These are phyloP conservation scores for fruit fly (Drosophila melanogaster) DNA, from an alignment of 1,140 invertebrate genomes.

Conservation along the genomic window DNA sequence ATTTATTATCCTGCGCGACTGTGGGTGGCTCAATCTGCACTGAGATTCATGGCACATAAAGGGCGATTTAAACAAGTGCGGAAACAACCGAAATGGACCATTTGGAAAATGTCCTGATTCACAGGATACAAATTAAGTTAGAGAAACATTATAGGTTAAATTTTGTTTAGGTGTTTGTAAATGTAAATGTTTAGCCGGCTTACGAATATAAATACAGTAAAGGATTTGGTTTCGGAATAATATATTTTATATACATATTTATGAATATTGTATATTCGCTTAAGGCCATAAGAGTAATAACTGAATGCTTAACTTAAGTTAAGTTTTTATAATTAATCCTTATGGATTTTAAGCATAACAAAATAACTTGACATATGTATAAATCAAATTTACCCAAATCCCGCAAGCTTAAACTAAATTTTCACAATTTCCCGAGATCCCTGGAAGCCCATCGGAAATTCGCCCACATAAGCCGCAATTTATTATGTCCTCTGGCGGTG, in stretches of 20 bases:
- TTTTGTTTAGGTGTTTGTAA: neutral
- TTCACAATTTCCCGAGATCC: neutral
- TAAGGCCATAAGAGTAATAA: too few relatives aligned
- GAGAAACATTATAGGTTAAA: neutral
- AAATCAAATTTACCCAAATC: neutral
- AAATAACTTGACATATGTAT: neutral
- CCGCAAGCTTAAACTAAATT: conserved; percentile 12
- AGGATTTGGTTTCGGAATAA: too few relatives aligned
- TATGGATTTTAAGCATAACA: neutral
- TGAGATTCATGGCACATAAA: conserved; percentile 41
- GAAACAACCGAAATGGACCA: neutral
- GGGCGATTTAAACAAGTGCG: conserved; percentile 21
- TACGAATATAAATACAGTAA: too few relatives aligned
- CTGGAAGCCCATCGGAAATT: conserved; percentile 8
- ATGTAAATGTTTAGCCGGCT: too few relatives aligned
- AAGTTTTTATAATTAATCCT: too few relatives aligned
- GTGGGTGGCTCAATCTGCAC: conserved; percentile 3
- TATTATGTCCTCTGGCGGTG: conserved; percentile 10
- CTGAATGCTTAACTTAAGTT: too few relatives aligned
- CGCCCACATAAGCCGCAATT: conserved; percentile 18
- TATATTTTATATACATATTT: too few relatives aligned
- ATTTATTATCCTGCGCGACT: conserved; percentile 36
- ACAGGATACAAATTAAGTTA: too few relatives aligned
- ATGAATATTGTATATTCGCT: too few relatives aligned
- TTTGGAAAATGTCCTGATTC: neutral